Evolutionary conservation across 2,888 invertebrate species (phyloP), one percentile per base, ranked within the genome.

Genomic region (Lottia gigantea): DNA sequence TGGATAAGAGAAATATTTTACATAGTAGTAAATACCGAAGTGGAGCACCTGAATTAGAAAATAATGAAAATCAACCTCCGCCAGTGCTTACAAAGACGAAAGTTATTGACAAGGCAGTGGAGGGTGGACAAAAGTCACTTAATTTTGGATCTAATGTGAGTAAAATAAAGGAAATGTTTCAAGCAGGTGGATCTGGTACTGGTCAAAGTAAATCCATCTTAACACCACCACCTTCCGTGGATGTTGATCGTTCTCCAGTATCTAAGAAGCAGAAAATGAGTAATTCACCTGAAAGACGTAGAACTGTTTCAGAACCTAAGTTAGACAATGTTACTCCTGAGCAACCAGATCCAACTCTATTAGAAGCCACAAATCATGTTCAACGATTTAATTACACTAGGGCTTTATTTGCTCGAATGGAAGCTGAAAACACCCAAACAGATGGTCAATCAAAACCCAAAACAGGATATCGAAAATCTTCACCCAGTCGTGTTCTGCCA

Each of bases 321-420:
- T 14, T 23, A 55, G 55, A 16, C 8, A 23, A 23, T 19, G 19
- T 23, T 19, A 16, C 19, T 11, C n/a, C 55, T 23, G 46, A 70
- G 14, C 73, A 68, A 15, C 55, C 73, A 11, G 75, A 78, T 14
- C 68, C 74, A 4, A 69, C 69, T 16, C 67, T 78, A 3, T 66
- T 75, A 16, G 80, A 82, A 55, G 74, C 83, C n/a, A 81, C 83
- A 15, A 85, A 79, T 69, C 87, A 88, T 79, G 85, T 87, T 1
- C 82, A 87, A 71, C 74, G 87, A 16, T 88, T 88, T 69, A 86
- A 85, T 68, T 82, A 84, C 74, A 87, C 87, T 0, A 77, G 86
- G 16, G 86, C 85, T 7, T 75, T 88, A 62, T 88, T 88, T 74
- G 86, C 86, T n/a, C 75, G 83, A n/a, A 79, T 88, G 79, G 87